Base-by-base conservation (phyloP, 2,888 invertebrate species). In the Xanthorhoe spadicearia region DNA sequence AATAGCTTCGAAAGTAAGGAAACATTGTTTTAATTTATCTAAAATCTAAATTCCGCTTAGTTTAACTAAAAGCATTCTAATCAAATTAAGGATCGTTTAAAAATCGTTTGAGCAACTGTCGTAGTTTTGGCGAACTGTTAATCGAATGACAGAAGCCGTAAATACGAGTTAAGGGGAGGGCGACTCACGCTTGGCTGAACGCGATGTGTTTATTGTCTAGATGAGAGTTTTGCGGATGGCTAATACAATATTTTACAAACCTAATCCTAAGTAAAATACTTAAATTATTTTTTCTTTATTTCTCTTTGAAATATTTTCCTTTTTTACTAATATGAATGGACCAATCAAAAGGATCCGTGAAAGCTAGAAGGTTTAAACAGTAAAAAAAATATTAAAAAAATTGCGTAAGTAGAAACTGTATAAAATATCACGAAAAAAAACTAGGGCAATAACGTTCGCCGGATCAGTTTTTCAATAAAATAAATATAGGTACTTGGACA, bases 111-210 rank as follows among this genome's bases (percentile, higher is more conserved):
- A 52, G 57, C 64, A 64, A 62, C 63, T 52, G 64, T 52, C 32
- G 19, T 5, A 10, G 46, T 43, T 6, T 13, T 32, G 23, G 23
- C 23, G 4, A 32, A 32, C 32, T 32, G 32, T 43, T 73, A 75
- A 77, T 76, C 68, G 54, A 70, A 76, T 77, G 32, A 62, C 69
- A 51, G 15, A 10, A 10, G 19, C 53, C 73, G 73, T 79, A 77
- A 77, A 78, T 79, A 74, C 69, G 43, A 69, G 71, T 79, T 77
- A 72, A 13, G 57, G 35, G 8, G 54, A 61, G 43, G 66, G 64
- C 56, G 54, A 49, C 38, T 64, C 60, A 13, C 66, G 66, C 61
- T 50, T 62, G 46, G 19, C 51, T 67, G 60, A 15, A 32, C 52
- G n/a, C 35, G 54, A 54, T 61, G 53, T 54, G 61, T 61, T 61